A percentile compares a stretch with the other conserved stretches of the same genome.
phyloP scores from a whole-genome alignment of 2,888 invertebrate species.

The Calameuta pallipes region DNA sequence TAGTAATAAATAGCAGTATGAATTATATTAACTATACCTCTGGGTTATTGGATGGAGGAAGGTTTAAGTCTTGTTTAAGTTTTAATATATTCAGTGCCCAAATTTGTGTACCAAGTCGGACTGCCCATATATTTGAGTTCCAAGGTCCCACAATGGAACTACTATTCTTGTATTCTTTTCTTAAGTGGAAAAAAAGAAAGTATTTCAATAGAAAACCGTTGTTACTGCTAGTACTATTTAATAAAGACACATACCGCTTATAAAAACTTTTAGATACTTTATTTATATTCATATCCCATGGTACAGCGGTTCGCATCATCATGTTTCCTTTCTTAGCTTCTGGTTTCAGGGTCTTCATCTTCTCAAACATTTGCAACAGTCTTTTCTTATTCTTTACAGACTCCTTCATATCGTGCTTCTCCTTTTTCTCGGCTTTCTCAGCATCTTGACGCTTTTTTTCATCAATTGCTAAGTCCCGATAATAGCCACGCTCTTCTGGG shows the following conservation, averaged over 20 bases:
- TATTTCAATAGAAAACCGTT: not conserved
- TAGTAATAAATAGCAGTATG: not conserved
- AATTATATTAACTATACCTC: not conserved
- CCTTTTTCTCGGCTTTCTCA: constrained; percentile 10
- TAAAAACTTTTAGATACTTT: constrained; percentile 37
- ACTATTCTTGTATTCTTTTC: constrained; percentile 6
- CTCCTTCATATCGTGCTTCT: constrained; percentile 16
- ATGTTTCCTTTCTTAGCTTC: constrained; percentile 36
- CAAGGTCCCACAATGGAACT: constrained; percentile 40
- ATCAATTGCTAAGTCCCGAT: constrained; percentile 48
- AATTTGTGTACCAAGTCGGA: constrained; percentile 36
- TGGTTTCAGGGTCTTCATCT: constrained; percentile 46
- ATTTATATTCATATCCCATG: constrained; percentile 45
- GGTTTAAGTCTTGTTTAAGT: constrained; percentile 13
- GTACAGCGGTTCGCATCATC: constrained; percentile 43
- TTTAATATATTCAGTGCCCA: constrained; percentile 39
- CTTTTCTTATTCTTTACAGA: constrained; percentile 44
- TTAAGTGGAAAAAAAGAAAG: not conserved
- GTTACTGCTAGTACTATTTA: not conserved
- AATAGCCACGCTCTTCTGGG: constrained; percentile 60
- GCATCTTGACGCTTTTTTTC: constrained; percentile 16
- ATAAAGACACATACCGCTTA: constrained; percentile 19
- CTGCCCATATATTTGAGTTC: constrained; percentile 40
- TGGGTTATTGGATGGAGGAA: not conserved
- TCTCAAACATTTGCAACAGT: constrained; percentile 46